phyloP scores from a whole-genome alignment of 2,797 vertebrate species.

The Smutsia temminckii region DNA sequence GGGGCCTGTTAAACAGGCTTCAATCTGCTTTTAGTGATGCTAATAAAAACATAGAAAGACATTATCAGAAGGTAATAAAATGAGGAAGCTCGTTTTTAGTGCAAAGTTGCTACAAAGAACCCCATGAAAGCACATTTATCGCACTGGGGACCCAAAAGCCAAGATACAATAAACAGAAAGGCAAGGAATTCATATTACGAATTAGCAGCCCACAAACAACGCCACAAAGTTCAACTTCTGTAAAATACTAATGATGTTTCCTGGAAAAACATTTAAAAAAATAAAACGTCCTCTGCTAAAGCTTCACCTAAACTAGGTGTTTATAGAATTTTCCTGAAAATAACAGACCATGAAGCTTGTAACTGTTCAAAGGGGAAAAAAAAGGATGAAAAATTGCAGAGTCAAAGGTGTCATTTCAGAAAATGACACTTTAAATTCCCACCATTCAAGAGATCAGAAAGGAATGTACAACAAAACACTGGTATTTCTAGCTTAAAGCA shows the following conservation, averaged over 20 bases:
- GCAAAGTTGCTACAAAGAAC: conserved; percentile 68
- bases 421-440: conserved; percentile 76
- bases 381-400: conserved; percentile 70
- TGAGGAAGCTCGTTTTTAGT: conserved; percentile 71
- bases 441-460: conserved; percentile 73
- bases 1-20: conserved; percentile 58
- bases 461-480: conserved; percentile 56
- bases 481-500: conserved; percentile 71
- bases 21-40: conserved; percentile 72
- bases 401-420: conserved; percentile 72
- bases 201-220: conserved; percentile 67
- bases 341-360: conserved; percentile 56
- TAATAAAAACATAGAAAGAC: conserved; percentile 68
- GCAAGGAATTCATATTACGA: conserved; percentile 65
- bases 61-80: conserved; percentile 75
- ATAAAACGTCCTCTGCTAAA: conserved; percentile 78
- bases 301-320: conserved; percentile 60
- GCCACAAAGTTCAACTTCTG: conserved; percentile 69
- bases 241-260: conserved; percentile 77
- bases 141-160: conserved; percentile 70
- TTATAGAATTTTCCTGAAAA: conserved; percentile 71
- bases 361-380: conserved; percentile 64
- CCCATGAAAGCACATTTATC: conserved; percentile 66
- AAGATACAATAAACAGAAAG: conserved; percentile 79
- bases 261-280: conserved; percentile 73